Base-by-base conservation (phyloP, 2,888 invertebrate species). In the Meliscaeva auricollis region DNA sequence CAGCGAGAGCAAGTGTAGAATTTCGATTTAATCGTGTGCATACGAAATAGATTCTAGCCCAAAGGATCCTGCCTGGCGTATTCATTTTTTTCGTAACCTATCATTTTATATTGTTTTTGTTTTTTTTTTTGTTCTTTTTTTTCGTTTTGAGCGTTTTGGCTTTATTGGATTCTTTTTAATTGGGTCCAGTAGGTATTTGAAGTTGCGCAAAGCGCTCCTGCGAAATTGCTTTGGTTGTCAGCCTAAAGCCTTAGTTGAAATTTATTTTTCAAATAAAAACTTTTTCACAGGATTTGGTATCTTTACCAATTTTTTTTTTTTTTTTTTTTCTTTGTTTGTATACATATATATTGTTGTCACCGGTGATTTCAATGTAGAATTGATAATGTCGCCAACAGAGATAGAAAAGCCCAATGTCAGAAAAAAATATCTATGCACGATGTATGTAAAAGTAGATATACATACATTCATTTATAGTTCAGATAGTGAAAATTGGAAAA, bases 151-250 rank as follows among this genome's bases (percentile, higher is more conserved):
- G 0, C 17, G 5, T 35, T 66, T 56, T 62, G 4, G 46, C 26
- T 64, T 78, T 66, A 78, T 77, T 64, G 72, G 26, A 78, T 79
- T 66, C 60, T 50, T 73, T 79, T 79, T 79, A 60, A 73, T 79
- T 79, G 79, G 73, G 68, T 68, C 58, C 58, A 41, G 35, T 44
- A n/a, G 41, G 44, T 44, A 50, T 66, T 56, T 50, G 73, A 56
- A 64, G 48, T 15, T 66, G 66, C 13, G 73, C 66, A 66, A 50
- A 66, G 64, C 56, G 44, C 30, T 48, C 54, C 15, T 58, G n/a
- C n/a, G 26, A 44, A 68, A 79, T 68, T 79, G 66, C 76, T 76
- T 66, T 58, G 48, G 41, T 32, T 81, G 81, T 76, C 70, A 64
- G 76, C 35, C 72, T 62, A 38, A 48, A 66, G 78, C 72, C 62